These are phyloP conservation scores for Dallia pectoralis DNA, from an alignment of 2,797 vertebrate species.

Conservation along the genomic window DNA sequence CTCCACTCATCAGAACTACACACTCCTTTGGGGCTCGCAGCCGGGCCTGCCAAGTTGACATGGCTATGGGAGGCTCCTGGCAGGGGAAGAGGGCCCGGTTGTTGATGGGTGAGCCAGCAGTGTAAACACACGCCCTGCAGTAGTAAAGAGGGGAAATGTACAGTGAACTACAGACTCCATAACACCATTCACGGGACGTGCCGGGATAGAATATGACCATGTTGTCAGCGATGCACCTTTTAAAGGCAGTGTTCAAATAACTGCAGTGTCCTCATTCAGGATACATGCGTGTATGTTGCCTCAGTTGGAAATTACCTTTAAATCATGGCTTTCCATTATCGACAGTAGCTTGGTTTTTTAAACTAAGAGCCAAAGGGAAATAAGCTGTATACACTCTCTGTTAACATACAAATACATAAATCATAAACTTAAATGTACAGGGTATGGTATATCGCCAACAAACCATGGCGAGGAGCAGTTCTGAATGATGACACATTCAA, in stretches of 20 bases:
- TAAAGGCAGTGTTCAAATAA: too few relatives aligned
- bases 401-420: too few relatives aligned
- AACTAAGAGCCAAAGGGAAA: background rate
- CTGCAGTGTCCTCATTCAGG: too few relatives aligned
- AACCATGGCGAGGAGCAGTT: too few relatives aligned
- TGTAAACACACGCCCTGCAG: conserved; percentile 93
- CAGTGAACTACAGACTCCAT: conserved; percentile 11
- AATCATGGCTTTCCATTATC: background rate
- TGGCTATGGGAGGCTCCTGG: conserved; percentile 95
- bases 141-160: conserved; percentile 66
- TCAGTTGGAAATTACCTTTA: too few relatives aligned
- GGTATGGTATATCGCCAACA: too few relatives aligned
- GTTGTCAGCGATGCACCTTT: conserved; percentile 8
- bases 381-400: too few relatives aligned
- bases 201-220: background rate
- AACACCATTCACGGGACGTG: background rate
- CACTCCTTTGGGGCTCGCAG: conserved; percentile 82
- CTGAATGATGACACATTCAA: too few relatives aligned
- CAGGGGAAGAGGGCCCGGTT: conserved; percentile 98
- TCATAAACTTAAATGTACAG: too few relatives aligned
- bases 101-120: conserved; percentile 94
- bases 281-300: too few relatives aligned
- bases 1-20: conserved; percentile 93
- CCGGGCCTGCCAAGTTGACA: conserved; percentile 95
- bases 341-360: background rate